Conservation (phyloP, 2,888 invertebrate species). For the Isotomurus palustris region DNA sequence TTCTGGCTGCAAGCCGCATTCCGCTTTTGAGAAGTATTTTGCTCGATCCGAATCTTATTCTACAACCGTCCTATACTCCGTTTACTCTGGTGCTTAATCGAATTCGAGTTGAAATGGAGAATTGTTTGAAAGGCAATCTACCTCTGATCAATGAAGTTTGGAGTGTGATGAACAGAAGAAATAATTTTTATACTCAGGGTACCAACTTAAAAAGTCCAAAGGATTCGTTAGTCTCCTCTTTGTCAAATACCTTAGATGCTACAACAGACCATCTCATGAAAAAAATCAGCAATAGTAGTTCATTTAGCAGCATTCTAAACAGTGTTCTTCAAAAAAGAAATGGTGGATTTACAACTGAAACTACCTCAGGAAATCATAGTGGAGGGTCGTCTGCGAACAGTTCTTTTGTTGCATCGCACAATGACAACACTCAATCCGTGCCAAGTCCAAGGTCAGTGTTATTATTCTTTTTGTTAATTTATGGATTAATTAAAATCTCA, state of each 20-base stretch:
- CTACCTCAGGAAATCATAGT: too few relatives aligned
- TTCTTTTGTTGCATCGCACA: not conserved
- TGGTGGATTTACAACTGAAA: too few relatives aligned
- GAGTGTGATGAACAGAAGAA: constrained; percentile 21
- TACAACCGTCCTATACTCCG: constrained; percentile 44
- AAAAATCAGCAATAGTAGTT: constrained; percentile 18
- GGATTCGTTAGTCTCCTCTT: not conserved
- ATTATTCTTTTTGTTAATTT: not conserved
- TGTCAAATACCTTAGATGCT: constrained; percentile 5
- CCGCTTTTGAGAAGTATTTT: constrained; percentile 40
- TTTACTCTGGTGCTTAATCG: constrained; percentile 41
- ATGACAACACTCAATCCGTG: constrained; percentile 14
- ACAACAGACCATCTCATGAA: constrained; percentile 25
- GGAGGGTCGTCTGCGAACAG: not conserved
- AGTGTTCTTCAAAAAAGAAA: constrained; percentile 26
- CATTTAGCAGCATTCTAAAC: constrained; percentile 20
- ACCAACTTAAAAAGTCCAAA: not conserved
- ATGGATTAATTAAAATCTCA: not conserved
- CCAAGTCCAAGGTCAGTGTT: constrained; percentile 20
- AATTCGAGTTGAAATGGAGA: constrained; percentile 39
- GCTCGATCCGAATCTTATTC: constrained; percentile 38
- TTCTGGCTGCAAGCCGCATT: constrained; percentile 38
- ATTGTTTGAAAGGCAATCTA: constrained; percentile 22
- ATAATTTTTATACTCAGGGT: not conserved
- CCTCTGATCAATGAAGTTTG: constrained; percentile 29